A percentile compares a stretch with the other conserved stretches of the same genome.
These are phyloP conservation scores for Calcarius ornatus DNA, from an alignment of 2,113 vertebrate genomes.

Conservation along the genomic window DNA sequence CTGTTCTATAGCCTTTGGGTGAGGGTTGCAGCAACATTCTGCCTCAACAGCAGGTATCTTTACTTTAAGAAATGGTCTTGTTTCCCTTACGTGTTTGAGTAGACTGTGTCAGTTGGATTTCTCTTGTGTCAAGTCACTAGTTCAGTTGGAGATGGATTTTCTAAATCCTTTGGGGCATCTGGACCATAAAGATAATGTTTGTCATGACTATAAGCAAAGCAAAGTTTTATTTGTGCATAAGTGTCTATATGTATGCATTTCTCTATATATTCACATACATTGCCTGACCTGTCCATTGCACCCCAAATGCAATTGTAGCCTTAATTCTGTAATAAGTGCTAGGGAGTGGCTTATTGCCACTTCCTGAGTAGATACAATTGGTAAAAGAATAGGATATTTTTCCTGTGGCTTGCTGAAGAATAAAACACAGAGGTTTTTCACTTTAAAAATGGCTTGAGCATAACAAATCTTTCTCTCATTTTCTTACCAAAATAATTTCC, in stretches of 20 bases:
- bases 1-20: neutral
- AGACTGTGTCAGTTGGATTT: neutral
- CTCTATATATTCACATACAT: neutral
- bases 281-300: neutral
- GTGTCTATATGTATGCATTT: neutral
- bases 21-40: neutral
- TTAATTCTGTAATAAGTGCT: neutral
- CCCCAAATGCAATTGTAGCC: neutral
- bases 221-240: neutral
- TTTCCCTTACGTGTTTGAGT: neutral
- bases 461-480: neutral
- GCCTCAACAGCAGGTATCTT: neutral
- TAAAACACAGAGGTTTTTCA: neutral
- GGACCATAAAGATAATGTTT: neutral
- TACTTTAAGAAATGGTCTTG: rapidly evolving
- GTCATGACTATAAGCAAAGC: neutral
- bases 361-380: neutral
- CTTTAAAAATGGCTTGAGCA: neutral
- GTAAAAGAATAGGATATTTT: neutral
- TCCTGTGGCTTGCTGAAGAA: neutral
- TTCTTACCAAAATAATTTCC: neutral
- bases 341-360: neutral
- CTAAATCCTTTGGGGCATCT: neutral
- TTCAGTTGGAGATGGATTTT: neutral
- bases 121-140: neutral